Percentiles rank a stretch among this genome's conserved stretches.
Conservation (phyloP, 37 sponge, comb jelly and placozoan species). For the Axinella damicornis region DNA sequence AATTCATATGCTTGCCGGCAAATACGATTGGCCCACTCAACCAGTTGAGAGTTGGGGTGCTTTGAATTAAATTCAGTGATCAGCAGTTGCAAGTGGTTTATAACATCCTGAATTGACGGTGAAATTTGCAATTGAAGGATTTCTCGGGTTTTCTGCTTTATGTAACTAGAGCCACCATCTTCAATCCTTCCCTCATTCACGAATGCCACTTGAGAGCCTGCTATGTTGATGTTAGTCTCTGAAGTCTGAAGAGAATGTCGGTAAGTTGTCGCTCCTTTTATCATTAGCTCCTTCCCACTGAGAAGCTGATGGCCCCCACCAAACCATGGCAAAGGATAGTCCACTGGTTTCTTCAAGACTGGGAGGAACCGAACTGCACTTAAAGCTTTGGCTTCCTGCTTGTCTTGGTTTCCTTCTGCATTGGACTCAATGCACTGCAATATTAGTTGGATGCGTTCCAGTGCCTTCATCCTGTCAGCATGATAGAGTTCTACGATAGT, state of each 20-base stretch:
- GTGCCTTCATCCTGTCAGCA: slow-evolving; percentile 15
- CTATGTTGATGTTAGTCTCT: slow-evolving; percentile 2
- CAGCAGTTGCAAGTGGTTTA: slow-evolving; percentile 33
- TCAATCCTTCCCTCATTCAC: background rate
- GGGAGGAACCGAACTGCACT: slow-evolving; percentile 64
- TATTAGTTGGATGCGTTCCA: slow-evolving; percentile 23
- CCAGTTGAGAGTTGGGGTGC: no score
- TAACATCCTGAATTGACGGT: slow-evolving; percentile 30
- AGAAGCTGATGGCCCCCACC: slow-evolving; percentile 38
- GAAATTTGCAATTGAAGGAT: slow-evolving; percentile 7
- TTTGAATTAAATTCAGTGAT: background rate
- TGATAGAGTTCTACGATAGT: slow-evolving; percentile 7
- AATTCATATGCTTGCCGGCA: slow-evolving; percentile 30
- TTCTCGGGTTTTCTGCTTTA: background rate
- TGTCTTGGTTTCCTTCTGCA: background rate
- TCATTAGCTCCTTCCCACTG: slow-evolving; percentile 37
- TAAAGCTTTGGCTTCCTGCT: background rate
- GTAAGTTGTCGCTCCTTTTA: no score
- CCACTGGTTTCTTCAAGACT: slow-evolving; percentile 58
- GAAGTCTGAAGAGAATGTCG: no score
- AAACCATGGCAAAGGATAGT: slow-evolving; percentile 57
- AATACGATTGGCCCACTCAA: background rate
- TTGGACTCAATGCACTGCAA: slow-evolving; percentile 1
- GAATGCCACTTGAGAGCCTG: slow-evolving; percentile 46
- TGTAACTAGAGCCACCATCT: slow-evolving; percentile 36